Base-by-base conservation (phyloP, 2,888 invertebrate species). In the Galerucella calmariensis region DNA sequence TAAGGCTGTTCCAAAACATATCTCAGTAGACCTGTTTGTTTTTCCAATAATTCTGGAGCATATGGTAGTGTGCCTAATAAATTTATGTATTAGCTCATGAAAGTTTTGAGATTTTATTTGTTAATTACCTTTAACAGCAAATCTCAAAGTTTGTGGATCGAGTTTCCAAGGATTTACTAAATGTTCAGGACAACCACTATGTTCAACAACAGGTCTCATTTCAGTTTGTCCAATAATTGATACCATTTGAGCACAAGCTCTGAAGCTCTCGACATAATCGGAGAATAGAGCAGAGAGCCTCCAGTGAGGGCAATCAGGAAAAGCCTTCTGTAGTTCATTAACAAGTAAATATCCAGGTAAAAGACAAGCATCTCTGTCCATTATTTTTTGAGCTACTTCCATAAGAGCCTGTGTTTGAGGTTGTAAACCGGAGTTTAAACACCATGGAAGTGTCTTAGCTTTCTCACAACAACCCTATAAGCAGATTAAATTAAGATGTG, bases 1-100 rank as follows among this genome's bases (percentile, higher is more conserved):
- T 98, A 98, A 0, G 97, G 97, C 85, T 98, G 98, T 83, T 97
- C 96, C 14, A 98, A 87, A 41, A 98, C 97, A 86, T 98, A 97
- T 44, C 98, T 87, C 51, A 98, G 88, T 46, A 98, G 88, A 53
- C 93, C 92, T 9, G 95, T 95, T 88, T 98, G 98, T 10, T 97
- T 96, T 85, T 96, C 94, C 16, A 95, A 87, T 46, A 97, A 86
- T 83, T 97, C 96, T 77, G 94, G 93, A 80, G 95, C 94, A 85
- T 97, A 98, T 0, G 98, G 98, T 72, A 98, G 88, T 82, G 94
- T 95, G 44, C 92, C 81, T 81, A 67, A 71, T 65, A 62, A 8
- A 56, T 51, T 35, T 20, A 27, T 53, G 27, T 48, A 16, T 53
- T 46, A 27, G 44, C 20, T 46, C 41, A 65, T 5, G 44, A 65